phyloP scores from a whole-genome alignment of 2,797 vertebrate species.

The Sebastes oblongus region DNA sequence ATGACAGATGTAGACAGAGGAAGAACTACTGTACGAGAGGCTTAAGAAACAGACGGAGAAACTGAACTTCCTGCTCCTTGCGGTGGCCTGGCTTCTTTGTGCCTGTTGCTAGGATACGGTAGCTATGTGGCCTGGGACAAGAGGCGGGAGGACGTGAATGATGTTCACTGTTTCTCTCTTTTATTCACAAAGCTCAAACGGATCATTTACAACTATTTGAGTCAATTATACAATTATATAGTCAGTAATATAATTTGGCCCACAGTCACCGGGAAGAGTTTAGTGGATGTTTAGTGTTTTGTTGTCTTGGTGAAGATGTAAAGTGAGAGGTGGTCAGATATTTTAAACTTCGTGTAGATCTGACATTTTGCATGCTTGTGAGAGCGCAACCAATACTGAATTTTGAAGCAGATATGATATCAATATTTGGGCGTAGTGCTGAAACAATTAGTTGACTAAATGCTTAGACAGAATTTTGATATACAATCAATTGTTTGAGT shows the following conservation, averaged over 20 bases:
- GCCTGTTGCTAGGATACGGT: conserved; percentile 74
- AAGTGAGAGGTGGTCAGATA: background rate
- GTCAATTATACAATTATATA: conserved; percentile 18
- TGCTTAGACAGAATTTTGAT: background rate
- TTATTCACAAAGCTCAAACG: background rate
- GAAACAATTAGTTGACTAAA: background rate
- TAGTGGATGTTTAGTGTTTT: background rate
- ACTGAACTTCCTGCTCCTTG: conserved; percentile 56
- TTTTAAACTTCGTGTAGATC: background rate
- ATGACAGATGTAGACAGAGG: background rate
- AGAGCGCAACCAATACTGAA: background rate
- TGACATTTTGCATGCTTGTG: background rate
- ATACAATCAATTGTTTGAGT: background rate
- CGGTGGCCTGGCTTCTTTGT: conserved; percentile 71
- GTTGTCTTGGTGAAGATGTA: background rate
- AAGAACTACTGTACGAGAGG: background rate
- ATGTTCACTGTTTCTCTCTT: conserved; percentile 47
- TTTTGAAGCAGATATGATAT: background rate
- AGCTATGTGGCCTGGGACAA: conserved; percentile 68
- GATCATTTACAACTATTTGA: conserved; percentile 22
- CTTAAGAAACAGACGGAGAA: background rate
- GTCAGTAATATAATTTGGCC: background rate
- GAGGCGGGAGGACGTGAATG: conserved; percentile 43
- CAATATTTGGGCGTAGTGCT: background rate
- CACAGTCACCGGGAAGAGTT: background rate